phyloP scores from a whole-genome alignment of 2,888 invertebrate genomes.

The Neoitamus cyanurus region DNA sequence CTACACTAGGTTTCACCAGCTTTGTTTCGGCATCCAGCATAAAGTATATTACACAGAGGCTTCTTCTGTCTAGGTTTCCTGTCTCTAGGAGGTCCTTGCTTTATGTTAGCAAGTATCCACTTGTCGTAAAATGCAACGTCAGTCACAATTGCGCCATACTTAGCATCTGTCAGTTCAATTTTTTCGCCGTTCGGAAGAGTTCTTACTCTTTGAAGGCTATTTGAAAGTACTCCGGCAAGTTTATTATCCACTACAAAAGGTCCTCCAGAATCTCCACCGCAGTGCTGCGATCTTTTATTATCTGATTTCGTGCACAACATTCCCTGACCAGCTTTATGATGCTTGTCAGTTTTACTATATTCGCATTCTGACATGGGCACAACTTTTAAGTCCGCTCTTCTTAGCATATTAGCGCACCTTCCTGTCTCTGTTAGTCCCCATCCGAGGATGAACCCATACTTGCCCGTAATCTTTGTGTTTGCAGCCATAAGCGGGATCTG shows the following conservation, averaged over 20 bases:
- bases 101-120: background rate
- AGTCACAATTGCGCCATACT: background rate
- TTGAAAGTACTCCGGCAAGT: background rate
- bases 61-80: too few species aligned
- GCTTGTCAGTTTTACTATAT: background rate
- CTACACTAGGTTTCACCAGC: too few species aligned
- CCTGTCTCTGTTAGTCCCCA: background rate
- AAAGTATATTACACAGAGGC: too few species aligned
- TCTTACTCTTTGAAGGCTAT: background rate
- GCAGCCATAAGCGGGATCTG: background rate
- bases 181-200: background rate
- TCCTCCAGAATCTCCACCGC: background rate
- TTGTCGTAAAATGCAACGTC: background rate
- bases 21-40: too few species aligned
- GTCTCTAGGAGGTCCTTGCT: background rate
- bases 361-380: background rate
- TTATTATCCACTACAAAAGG: background rate
- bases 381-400: background rate
- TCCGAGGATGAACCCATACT: background rate
- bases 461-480: too few species aligned
- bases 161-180: background rate
- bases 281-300: background rate
- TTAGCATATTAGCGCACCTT: background rate
- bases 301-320: slow-evolving; percentile 1
- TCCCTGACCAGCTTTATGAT: background rate